These are phyloP conservation scores for Atherinomorus stipes DNA, from an alignment of 2,113 vertebrate species.

Conservation along the genomic window DNA sequence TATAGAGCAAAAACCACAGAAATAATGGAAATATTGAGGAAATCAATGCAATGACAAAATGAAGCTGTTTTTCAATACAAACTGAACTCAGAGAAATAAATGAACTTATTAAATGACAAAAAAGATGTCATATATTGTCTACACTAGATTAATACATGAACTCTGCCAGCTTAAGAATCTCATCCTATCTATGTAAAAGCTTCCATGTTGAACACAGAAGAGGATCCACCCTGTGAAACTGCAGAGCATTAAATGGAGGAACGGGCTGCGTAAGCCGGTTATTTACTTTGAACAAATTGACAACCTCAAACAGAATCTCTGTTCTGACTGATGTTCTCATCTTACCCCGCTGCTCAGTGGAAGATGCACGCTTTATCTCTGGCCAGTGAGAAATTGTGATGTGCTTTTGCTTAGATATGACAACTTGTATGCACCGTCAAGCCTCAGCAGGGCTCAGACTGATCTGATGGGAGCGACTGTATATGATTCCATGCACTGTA, in stretches of 20 bases:
- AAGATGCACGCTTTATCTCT: slow-evolving; percentile 38
- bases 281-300: slow-evolving; percentile 58
- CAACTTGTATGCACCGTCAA: slow-evolving; percentile 35
- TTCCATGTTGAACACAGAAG: background rate
- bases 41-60: too few relatives aligned
- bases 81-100: too few relatives aligned
- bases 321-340: slow-evolving; percentile 63
- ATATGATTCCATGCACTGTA: slow-evolving; percentile 5
- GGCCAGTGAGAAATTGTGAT: slow-evolving; percentile 49
- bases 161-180: background rate
- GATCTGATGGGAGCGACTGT: slow-evolving; percentile 37
- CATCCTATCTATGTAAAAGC: background rate
- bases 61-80: too few relatives aligned
- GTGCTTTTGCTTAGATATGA: slow-evolving; percentile 50
- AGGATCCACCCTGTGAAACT: background rate
- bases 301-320: slow-evolving; percentile 47
- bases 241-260: slow-evolving; percentile 26
- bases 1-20: too few relatives aligned
- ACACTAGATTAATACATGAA: too few relatives aligned
- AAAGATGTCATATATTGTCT: too few relatives aligned
- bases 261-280: slow-evolving; percentile 3
- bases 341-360: slow-evolving; percentile 30
- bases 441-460: slow-evolving; percentile 36
- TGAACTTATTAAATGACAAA: too few relatives aligned
- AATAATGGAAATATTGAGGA: too few relatives aligned